Percentiles rank a stretch among this genome's conserved stretches.
These are phyloP conservation scores for Lichenostomus cassidix DNA, from an alignment of 2,113 vertebrate genomes.

Conservation along the genomic window DNA sequence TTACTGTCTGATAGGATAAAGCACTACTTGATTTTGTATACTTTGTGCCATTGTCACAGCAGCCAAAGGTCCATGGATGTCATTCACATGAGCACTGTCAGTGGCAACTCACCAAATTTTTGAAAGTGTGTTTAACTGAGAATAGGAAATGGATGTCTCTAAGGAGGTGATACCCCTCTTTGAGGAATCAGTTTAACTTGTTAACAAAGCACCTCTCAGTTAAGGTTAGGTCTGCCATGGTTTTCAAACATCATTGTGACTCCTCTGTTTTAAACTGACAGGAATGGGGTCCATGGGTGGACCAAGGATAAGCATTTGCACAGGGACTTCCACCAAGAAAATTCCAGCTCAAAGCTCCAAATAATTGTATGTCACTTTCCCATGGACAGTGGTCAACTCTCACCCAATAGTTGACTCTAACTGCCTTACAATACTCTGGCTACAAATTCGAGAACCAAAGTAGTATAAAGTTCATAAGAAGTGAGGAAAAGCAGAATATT, in stretches of 20 bases:
- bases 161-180: not conserved
- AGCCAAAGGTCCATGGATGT: slow-evolving; percentile 15
- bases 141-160: not conserved
- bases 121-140: slow-evolving; percentile 23
- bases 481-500: not conserved
- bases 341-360: not conserved
- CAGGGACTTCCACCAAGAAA: not conserved
- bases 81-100: not conserved
- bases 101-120: slow-evolving; percentile 13
- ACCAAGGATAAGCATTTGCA: not conserved
- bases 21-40: slow-evolving; percentile 51
- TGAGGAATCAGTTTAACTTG: slow-evolving; percentile 20
- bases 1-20: slow-evolving; percentile 66
- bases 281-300: not conserved
- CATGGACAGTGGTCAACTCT: not conserved
- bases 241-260: not conserved
- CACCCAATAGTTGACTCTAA: not conserved
- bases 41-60: slow-evolving; percentile 28
- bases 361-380: not conserved
- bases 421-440: not conserved
- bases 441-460: rapidly evolving
- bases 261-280: not conserved
- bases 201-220: not conserved
- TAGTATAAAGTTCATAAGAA: not conserved
- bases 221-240: not conserved